Percentiles rank a stretch among this genome's conserved stretches.
Conservation (phyloP, 2,113 vertebrate species). For the Trichomycterus rosablanca region DNA sequence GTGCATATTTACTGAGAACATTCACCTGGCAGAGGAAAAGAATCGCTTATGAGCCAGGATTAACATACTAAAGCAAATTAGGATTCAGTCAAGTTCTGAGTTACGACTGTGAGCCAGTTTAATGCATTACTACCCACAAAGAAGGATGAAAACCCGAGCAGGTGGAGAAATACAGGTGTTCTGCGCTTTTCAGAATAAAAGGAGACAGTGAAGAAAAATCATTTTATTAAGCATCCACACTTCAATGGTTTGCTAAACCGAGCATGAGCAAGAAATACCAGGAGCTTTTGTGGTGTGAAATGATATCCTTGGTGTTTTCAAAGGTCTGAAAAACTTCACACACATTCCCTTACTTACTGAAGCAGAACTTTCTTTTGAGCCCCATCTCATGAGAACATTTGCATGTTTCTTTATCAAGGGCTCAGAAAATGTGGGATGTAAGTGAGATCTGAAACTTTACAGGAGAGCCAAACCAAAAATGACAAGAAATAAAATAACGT, state of each 20-base stretch:
- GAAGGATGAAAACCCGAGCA: neutral
- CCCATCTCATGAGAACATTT: neutral
- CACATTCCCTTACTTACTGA: neutral
- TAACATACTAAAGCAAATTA: too few species aligned
- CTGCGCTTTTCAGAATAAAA: constrained; percentile 11
- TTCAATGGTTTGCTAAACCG: constrained; percentile 23
- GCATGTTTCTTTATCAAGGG: neutral
- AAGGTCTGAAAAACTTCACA: constrained; percentile 1
- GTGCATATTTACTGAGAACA: neutral
- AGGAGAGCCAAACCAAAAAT: too few species aligned
- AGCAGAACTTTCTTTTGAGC: neutral
- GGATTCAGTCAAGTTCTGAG: neutral
- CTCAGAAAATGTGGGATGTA: neutral
- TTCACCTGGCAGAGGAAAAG: neutral
- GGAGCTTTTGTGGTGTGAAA: constrained; percentile 8
- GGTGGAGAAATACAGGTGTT: constrained; percentile 19
- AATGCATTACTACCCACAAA: neutral
- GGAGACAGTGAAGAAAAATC: constrained; percentile 24
- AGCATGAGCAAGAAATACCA: constrained; percentile 5
- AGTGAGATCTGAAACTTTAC: neutral
- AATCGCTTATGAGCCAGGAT: neutral
- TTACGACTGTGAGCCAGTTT: neutral
- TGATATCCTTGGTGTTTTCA: constrained; percentile 6
- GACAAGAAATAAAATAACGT: too few species aligned
- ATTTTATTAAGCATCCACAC: constrained; percentile 33